Evolutionary conservation across 2,797 vertebrate genomes (phyloP).

Genomic region (Balearica regulorum): DNA sequence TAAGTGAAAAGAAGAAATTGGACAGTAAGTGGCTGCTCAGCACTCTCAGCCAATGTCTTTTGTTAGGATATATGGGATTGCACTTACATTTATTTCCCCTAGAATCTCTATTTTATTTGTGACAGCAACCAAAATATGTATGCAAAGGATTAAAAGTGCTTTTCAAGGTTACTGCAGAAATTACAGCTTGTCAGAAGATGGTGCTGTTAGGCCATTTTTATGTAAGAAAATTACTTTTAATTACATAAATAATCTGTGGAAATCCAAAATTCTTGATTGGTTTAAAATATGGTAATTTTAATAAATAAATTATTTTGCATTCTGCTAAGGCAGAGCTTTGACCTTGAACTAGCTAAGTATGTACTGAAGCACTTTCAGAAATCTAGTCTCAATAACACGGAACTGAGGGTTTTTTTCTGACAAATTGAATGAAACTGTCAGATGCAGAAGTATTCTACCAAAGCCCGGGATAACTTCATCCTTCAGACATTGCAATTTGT

Average conservation of each 20-base stretch:
- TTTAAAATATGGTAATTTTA: constrained; percentile 6
- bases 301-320: constrained; percentile 8
- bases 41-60: background rate
- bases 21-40: background rate
- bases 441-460: background rate
- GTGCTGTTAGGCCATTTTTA: constrained; percentile 64
- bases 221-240: background rate
- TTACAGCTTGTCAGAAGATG: constrained; percentile 65
- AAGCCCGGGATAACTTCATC: background rate
- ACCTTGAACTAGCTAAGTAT: background rate
- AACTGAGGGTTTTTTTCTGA: background rate
- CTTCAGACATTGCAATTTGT: background rate
- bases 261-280: background rate
- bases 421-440: background rate
- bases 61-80: background rate
- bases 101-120: background rate
- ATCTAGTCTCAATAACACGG: background rate
- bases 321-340: background rate
- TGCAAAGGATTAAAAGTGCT: background rate
- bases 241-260: background rate
- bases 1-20: constrained; percentile 7
- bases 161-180: constrained; percentile 50
- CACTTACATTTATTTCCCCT: background rate
- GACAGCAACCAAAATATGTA: background rate
- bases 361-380: background rate